phyloP scores from a whole-genome alignment of 2,888 invertebrate species.

The Rhorus exstirpatorius region DNA sequence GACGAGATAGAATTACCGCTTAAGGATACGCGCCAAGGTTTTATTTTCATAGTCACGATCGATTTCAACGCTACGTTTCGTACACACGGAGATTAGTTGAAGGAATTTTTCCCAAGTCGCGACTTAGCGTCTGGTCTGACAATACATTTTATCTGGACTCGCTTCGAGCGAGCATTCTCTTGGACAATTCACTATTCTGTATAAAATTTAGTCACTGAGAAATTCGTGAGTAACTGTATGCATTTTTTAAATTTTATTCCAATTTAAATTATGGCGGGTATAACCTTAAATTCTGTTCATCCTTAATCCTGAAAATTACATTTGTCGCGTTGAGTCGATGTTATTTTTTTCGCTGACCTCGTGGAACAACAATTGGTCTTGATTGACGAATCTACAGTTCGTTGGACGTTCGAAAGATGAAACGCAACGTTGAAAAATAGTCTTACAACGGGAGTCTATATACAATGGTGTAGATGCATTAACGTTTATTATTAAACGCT shows the following conservation, averaged over 20 bases:
- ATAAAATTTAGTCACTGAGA: too few species aligned
- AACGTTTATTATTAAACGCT: slow-evolving; percentile 46
- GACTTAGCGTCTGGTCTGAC: slow-evolving; percentile 18
- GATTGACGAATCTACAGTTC: slow-evolving; percentile 36
- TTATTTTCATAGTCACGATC: slow-evolving; percentile 53
- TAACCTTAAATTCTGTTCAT: too few species aligned
- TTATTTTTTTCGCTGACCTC: not conserved
- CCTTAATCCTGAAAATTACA: too few species aligned
- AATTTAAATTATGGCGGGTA: too few species aligned
- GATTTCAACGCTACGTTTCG: slow-evolving; percentile 25
- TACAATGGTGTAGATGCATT: slow-evolving; percentile 52
- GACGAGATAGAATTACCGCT: slow-evolving; percentile 77
- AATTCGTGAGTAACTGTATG: too few species aligned
- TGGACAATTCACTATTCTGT: slow-evolving; percentile 8
- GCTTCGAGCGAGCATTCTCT: not conserved
- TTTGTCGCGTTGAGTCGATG: too few species aligned
- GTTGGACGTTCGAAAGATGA: too few species aligned
- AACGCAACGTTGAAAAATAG: slow-evolving; percentile 36
- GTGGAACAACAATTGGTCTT: slow-evolving; percentile 28
- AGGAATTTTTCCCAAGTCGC: slow-evolving; percentile 46
- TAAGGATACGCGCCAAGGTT: slow-evolving; percentile 73
- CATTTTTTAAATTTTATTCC: too few species aligned
- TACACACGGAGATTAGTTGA: slow-evolving; percentile 10
- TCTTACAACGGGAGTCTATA: not conserved
- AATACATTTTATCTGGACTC: slow-evolving; percentile 6